Evolutionary conservation across 2,888 invertebrate genomes (phyloP).

Genomic region (Cataglyphis rosenhaueri): DNA sequence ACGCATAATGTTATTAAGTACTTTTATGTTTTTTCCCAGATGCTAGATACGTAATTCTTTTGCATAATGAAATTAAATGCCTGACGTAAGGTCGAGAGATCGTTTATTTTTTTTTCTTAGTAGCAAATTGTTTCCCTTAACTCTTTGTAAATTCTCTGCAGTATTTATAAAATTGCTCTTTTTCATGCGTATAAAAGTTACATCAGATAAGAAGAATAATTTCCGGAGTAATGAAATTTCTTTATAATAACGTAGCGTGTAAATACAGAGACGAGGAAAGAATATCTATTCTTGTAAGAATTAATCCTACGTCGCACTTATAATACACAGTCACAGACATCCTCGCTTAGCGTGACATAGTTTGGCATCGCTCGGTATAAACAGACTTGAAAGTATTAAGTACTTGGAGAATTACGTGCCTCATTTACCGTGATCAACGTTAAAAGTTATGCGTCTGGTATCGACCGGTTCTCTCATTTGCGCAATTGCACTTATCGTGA

Average conservation of each 20-base stretch:
- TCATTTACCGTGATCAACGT: slow-evolving; percentile 34
- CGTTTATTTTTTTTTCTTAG: slow-evolving; percentile 27
- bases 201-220: slow-evolving; percentile 21
- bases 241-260: slow-evolving; percentile 21
- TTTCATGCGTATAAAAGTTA: slow-evolving; percentile 30
- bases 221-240: slow-evolving; percentile 34
- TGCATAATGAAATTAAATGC: slow-evolving; percentile 41
- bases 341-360: background rate
- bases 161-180: slow-evolving; percentile 43
- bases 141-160: slow-evolving; percentile 41
- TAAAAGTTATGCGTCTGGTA: slow-evolving; percentile 35
- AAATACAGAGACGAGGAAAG: background rate
- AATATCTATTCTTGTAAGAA: background rate
- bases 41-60: slow-evolving; percentile 12
- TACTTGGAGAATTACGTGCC: slow-evolving; percentile 18
- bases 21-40: slow-evolving; percentile 17
- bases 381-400: slow-evolving; percentile 16
- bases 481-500: slow-evolving; percentile 44
- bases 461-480: slow-evolving; percentile 43
- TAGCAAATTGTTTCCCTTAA: slow-evolving; percentile 28
- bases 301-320: background rate
- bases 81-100: slow-evolving; percentile 5
- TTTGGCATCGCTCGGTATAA: slow-evolving; percentile 16
- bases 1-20: slow-evolving; percentile 11
- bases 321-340: background rate